Conservation (phyloP, 2,888 invertebrate species). For the Orgyia antiqua region DNA sequence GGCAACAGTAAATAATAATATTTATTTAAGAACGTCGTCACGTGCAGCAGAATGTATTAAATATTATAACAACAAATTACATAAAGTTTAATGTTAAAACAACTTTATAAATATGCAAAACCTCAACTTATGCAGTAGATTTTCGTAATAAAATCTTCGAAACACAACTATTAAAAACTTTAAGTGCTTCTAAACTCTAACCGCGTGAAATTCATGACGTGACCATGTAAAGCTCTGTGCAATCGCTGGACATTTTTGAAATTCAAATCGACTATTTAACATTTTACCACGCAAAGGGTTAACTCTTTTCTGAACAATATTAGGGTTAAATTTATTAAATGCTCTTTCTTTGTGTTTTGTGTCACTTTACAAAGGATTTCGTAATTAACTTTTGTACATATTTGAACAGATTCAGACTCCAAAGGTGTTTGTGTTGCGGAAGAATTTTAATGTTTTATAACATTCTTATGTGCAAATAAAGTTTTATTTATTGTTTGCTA, state of each 20-base stretch:
- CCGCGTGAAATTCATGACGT: conserved; percentile 34
- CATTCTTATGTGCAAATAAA: neutral
- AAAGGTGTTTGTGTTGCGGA: neutral
- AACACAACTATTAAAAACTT: conserved; percentile 4
- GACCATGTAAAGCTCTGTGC: conserved; percentile 37
- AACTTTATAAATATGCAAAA: too few relatives aligned
- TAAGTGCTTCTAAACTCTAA: conserved; percentile 13
- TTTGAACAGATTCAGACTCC: neutral
- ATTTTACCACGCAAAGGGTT: conserved; percentile 36
- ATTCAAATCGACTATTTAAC: conserved; percentile 50
- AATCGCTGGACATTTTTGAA: conserved; percentile 48
- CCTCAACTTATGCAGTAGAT: neutral
- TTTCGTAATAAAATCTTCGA: neutral
- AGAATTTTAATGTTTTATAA: neutral
- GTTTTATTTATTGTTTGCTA: neutral
- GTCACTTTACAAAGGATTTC: conserved; percentile 6
- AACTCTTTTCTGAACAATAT: conserved; percentile 15
- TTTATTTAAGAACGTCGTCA: too few relatives aligned
- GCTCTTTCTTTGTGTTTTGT: conserved; percentile 13
- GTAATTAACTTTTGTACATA: conserved; percentile 7
- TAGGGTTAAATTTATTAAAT: conserved; percentile 20
- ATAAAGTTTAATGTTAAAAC: too few relatives aligned
- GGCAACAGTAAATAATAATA: too few relatives aligned
- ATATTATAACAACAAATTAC: too few relatives aligned
- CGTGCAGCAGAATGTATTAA: too few relatives aligned